Conservation (phyloP, 2,888 invertebrate species). For the Glyphotaelius pellucidus region DNA sequence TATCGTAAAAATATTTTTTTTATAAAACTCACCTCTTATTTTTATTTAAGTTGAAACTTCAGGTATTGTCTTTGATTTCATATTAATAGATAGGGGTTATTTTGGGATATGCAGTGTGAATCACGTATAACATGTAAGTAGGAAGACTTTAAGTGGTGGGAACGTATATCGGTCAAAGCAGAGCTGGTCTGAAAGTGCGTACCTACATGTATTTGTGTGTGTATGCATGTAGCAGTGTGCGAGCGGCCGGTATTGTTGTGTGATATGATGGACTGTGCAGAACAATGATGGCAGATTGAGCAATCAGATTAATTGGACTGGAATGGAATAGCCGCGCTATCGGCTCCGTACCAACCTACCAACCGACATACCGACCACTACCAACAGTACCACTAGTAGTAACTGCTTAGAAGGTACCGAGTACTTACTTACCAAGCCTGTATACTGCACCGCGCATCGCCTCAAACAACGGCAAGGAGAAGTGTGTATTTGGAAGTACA, state of each 20-base stretch:
- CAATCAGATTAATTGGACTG: conserved; percentile 62
- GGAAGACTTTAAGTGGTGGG: neutral
- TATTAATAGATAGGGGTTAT: no score
- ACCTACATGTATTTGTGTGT: neutral
- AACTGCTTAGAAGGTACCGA: neutral
- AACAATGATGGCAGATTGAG: conserved; percentile 62
- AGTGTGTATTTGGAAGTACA: neutral
- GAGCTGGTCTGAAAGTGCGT: neutral
- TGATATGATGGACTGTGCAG: conserved; percentile 56
- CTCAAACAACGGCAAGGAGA: neutral
- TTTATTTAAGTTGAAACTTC: no score
- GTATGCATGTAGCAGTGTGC: neutral
- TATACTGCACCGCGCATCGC: neutral
- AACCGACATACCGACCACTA: neutral
- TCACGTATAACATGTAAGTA: neutral
- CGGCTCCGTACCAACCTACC: neutral
- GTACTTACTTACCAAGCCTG: neutral
- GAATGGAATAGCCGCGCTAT: conserved; percentile 52
- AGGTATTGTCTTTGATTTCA: no score
- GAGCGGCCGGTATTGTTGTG: neutral
- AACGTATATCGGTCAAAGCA: neutral
- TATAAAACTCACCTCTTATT: no score
- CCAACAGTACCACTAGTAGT: no score
- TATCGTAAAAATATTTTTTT: no score
- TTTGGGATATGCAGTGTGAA: neutral